Evolutionary conservation across 2,888 invertebrate genomes (phyloP).

Genomic region (Odontomyia ornata): DNA sequence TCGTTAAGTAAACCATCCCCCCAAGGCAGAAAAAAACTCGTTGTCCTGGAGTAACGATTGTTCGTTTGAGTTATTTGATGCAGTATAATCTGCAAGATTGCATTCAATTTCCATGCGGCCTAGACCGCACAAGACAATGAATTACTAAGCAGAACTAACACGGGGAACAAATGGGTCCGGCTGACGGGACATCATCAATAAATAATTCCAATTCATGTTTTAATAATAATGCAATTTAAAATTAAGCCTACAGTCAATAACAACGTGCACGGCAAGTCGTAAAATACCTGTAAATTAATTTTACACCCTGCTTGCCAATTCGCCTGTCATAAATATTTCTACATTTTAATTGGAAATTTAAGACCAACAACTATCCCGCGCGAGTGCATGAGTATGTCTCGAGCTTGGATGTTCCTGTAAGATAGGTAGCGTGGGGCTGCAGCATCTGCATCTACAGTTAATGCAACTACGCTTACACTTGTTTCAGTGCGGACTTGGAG

Average conservation of each 20-base stretch:
- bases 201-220: conserved; percentile 26
- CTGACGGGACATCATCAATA: too few species aligned
- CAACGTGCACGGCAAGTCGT: conserved; percentile 5
- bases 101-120: too few species aligned
- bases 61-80: too few species aligned
- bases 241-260: conserved; percentile 21
- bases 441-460: conserved; percentile 38
- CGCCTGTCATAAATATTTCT: conserved; percentile 41
- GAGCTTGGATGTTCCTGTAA: background rate
- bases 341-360: conserved; percentile 44
- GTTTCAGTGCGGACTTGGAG: background rate
- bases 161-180: too few species aligned
- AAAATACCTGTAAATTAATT: conserved; percentile 43
- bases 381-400: background rate
- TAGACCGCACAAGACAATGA: too few species aligned
- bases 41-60: too few species aligned
- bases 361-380: conserved; percentile 15
- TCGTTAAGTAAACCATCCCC: background rate
- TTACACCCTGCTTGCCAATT: conserved; percentile 37
- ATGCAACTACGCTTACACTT: conserved; percentile 16
- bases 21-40: too few species aligned
- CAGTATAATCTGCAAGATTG: too few species aligned
- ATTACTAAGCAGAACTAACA: too few species aligned
- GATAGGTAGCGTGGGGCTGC: too few species aligned
- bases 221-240: conserved; percentile 12